Base-by-base conservation (phyloP, 1,140 invertebrate species). In the Hyphantria cunea region DNA sequence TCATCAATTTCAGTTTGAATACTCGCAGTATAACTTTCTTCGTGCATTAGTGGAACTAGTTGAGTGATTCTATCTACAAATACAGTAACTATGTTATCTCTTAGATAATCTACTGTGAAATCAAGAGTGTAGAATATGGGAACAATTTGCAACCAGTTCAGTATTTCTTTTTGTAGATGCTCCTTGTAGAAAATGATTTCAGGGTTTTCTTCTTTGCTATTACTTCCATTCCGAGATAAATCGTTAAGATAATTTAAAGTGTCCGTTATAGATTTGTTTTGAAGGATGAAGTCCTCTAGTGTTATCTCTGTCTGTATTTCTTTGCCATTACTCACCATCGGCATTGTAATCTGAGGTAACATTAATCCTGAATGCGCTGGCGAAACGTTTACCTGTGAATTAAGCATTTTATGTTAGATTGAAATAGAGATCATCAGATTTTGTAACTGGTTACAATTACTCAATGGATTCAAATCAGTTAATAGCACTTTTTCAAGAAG, bases 61-160 rank as follows among this genome's bases (percentile, higher is more conserved):
- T 25, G 5, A 54, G 33, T 37, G 14, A 73, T 55, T 11, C 58
- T 53, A 11, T 73, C 53, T 5, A 48, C 41, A 10, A 73, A 51
- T 10, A 50, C 44, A 34, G 58, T 34, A 6, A 65, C 34, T 9
- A 62, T 44, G 5, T 67, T 55, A 5, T 67, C 45, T 44, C 48
- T 66, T 12, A 53, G n/a, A 13, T 52, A 13, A 54, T 67, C 59
- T 8, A 41, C 12, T 7, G 55, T 49, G 4, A 47, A 52, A 32
- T 54, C 50, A 0, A 50, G 12, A 37, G 58, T 52, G 8, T 55
- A 54, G 37, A 49, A 60, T 6, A 70, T 54, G 0, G 62, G 62
- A 51, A 74, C 51, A 15, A 55, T 44, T 9, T 42, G 31, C 0
- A 68, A 39, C 70, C 66, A 72, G 33, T 68, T 55, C 0, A 60